Evolutionary conservation across 1,140 invertebrate genomes (phyloP).

Genomic region (Eumeta japonica): DNA sequence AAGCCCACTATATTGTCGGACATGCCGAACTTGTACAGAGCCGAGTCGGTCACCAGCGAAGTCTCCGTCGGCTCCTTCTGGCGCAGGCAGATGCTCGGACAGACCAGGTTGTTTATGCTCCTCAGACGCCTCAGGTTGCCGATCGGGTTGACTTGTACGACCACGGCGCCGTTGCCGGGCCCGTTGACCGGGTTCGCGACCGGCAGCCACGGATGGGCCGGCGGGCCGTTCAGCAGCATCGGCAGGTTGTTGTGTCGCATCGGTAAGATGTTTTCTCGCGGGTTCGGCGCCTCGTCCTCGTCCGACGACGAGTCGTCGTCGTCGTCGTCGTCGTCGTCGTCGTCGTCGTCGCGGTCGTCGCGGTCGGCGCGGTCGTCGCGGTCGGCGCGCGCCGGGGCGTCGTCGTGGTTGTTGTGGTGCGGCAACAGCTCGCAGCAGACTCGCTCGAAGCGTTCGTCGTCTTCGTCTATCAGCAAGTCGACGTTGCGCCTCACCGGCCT

Average conservation of each 20-base stretch:
- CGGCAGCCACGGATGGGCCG: conserved; percentile 7
- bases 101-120: not conserved
- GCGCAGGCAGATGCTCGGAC: not conserved
- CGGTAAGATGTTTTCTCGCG: too few relatives aligned
- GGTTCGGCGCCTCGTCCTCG: too few relatives aligned
- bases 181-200: not conserved
- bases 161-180: too few relatives aligned
- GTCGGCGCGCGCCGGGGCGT: too few relatives aligned
- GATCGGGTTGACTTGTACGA: conserved; percentile 1
- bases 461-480: not conserved
- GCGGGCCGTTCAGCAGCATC: conserved; percentile 4
- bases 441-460: too few relatives aligned
- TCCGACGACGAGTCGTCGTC: too few relatives aligned
- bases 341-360: too few relatives aligned
- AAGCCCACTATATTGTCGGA: conserved; percentile 31
- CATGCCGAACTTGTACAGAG: conserved; percentile 29
- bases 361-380: too few relatives aligned
- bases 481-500: conserved; percentile 2
- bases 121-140: conserved; percentile 1
- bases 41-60: conserved; percentile 25
- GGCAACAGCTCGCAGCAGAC: too few relatives aligned
- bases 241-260: not conserved
- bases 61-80: conserved; percentile 15
- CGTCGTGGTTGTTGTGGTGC: too few relatives aligned
- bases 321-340: too few relatives aligned